Evolutionary conservation across 2,797 vertebrate species (phyloP).

Genomic region (Acridotheres tristis): DNA sequence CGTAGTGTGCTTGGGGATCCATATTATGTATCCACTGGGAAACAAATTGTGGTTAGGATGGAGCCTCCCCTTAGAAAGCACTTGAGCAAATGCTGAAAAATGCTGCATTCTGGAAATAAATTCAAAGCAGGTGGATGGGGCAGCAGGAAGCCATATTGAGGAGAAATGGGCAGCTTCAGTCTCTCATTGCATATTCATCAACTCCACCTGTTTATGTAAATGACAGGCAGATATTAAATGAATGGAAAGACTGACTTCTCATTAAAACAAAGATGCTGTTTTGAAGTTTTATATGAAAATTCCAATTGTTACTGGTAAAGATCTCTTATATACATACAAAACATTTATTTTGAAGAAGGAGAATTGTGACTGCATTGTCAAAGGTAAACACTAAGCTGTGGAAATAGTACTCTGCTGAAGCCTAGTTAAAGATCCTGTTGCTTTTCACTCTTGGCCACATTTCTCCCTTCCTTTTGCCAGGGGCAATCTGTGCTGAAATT

Average conservation of each 20-base stretch:
- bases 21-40: neutral
- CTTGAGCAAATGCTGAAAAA: conserved; percentile 3
- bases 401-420: neutral
- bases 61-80: neutral
- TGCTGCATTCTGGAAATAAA: conserved; percentile 20
- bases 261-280: neutral
- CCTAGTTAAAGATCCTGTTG: neutral
- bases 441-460: neutral
- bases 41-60: neutral
- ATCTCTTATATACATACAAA: neutral
- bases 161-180: conserved; percentile 1
- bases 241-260: neutral
- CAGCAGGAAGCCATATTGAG: conserved; percentile 16
- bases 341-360: neutral
- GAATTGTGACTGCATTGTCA: fast-evolving
- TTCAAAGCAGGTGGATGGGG: conserved; percentile 28
- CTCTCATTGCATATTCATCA: conserved; percentile 31
- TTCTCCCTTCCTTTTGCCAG: neutral
- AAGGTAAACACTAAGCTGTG: neutral
- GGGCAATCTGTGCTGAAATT: neutral
- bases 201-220: conserved; percentile 34
- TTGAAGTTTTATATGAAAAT: neutral
- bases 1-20: neutral
- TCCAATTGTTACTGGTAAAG: neutral
- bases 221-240: neutral